Base-by-base conservation (phyloP, 2,113 vertebrate species). In the Nerophis lumbriciformis region DNA sequence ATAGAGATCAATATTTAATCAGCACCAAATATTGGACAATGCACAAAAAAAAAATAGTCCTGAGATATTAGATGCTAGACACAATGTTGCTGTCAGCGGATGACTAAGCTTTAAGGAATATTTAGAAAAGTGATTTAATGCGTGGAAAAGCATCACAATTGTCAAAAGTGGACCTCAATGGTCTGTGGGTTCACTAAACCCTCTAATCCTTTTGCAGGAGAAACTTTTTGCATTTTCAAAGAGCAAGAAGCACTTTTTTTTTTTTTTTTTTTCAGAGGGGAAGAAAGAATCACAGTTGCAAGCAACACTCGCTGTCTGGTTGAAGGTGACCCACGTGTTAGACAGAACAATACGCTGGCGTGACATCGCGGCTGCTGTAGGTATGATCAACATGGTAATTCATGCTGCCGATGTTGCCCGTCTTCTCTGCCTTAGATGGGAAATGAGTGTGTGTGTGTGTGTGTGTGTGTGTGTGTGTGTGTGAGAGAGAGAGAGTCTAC, bases 1-100 rank as follows among this genome's bases (percentile, higher is more conserved):
- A 86, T 75, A 80, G 73, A 84, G 89, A 91, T 90, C 90, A 88
- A 90, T 90, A 90, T 87, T 88, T 90, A 90, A 90, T 91, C 88
- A 87, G 80, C 78, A 80, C 74, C 77, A 83, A 85, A 87, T 86
- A 82, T 85, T 86, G 81, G 72, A 72, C 68, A 80, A 85, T 78
- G 76, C 75, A 82, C 79, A 19, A 19, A 19, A 19, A 28, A 28
- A 87, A 83, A 83, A 79, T 59, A 61, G 69, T 68, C 72, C 72
- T 7, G 36, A 71, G 72, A 81, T 80, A 66, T 73, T 78, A 72
- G 79, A 82, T 70, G 65, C 69, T 50, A 44, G 65, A 78, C 75
- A 68, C 58, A 45, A 61, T 19, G 75, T 66, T 61, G 67, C 67
- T 78, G 75, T 79, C 78, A 80, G 37, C 69, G 53, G 54, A 81